Percentiles rank a stretch among this genome's conserved stretches.
Conservation (phyloP, 2,113 vertebrate genomes). For the Rousettus leschenaultii region DNA sequence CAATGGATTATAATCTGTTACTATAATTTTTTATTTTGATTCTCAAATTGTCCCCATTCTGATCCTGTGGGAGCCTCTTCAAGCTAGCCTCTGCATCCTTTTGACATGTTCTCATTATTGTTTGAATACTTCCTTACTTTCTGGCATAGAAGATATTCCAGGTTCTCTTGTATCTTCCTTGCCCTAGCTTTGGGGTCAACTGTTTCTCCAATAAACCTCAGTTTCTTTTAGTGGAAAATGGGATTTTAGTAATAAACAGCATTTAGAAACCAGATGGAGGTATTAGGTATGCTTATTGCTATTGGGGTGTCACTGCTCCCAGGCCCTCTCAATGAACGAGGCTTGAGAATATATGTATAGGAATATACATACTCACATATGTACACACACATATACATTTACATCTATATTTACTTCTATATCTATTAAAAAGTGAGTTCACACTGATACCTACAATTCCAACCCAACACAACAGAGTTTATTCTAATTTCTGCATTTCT, state of each 20-base stretch:
- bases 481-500: constrained; percentile 18
- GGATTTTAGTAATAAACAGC: not conserved
- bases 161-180: not conserved
- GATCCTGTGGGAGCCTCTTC: not conserved
- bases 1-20: not conserved
- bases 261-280: constrained; percentile 5
- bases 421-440: constrained; percentile 5
- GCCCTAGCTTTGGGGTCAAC: not conserved
- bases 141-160: not conserved
- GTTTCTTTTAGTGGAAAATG: constrained; percentile 1
- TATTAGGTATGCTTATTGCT: not conserved
- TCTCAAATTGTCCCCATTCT: not conserved
- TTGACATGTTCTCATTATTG: not conserved
- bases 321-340: not conserved
- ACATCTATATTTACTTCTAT: not conserved
- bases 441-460: not conserved
- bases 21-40: not conserved
- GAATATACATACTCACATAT: not conserved
- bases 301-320: not conserved
- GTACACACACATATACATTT: not conserved
- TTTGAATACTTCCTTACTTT: constrained; percentile 14
- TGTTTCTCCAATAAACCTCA: not conserved
- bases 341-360: not conserved
- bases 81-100: not conserved
- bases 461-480: not conserved